Conservation (phyloP, 2,888 invertebrate genomes). For the Spialia ferax region DNA sequence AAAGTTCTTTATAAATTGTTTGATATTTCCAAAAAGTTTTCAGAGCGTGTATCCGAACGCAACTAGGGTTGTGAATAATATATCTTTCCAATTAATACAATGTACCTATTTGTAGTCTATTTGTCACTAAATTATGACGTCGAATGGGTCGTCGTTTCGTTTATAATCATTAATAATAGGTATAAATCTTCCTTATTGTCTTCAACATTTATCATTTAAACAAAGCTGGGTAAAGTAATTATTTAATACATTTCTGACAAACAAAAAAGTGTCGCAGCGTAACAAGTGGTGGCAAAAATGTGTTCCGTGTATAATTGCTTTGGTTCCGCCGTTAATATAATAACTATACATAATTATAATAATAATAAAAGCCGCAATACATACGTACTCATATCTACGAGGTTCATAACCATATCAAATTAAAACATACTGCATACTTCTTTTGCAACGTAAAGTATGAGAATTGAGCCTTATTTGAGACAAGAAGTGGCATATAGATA, state of each 20-base stretch:
- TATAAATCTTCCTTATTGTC: slow-evolving; percentile 86
- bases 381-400: slow-evolving; percentile 57
- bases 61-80: slow-evolving; percentile 37
- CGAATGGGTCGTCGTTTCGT: slow-evolving; percentile 74
- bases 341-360: slow-evolving; percentile 57
- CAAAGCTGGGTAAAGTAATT: slow-evolving; percentile 65
- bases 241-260: slow-evolving; percentile 46
- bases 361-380: slow-evolving; percentile 60
- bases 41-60: slow-evolving; percentile 39
- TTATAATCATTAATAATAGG: slow-evolving; percentile 80
- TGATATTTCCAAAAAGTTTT: slow-evolving; percentile 8
- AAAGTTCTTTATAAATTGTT: slow-evolving; percentile 7
- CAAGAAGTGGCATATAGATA: slow-evolving; percentile 49
- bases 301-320: slow-evolving; percentile 69
- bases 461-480: slow-evolving; percentile 48
- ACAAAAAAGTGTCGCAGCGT: slow-evolving; percentile 64
- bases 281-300: slow-evolving; percentile 78
- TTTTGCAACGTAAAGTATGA: slow-evolving; percentile 29
- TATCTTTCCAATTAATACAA: slow-evolving; percentile 36
- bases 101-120: slow-evolving; percentile 54
- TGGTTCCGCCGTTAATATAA: slow-evolving; percentile 73
- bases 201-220: slow-evolving; percentile 80
- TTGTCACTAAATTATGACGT: slow-evolving; percentile 78
- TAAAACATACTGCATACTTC: slow-evolving; percentile 49
- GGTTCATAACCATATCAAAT: slow-evolving; percentile 76